Conservation (phyloP, 2,113 vertebrate species). For the Cynocephalus volans region DNA sequence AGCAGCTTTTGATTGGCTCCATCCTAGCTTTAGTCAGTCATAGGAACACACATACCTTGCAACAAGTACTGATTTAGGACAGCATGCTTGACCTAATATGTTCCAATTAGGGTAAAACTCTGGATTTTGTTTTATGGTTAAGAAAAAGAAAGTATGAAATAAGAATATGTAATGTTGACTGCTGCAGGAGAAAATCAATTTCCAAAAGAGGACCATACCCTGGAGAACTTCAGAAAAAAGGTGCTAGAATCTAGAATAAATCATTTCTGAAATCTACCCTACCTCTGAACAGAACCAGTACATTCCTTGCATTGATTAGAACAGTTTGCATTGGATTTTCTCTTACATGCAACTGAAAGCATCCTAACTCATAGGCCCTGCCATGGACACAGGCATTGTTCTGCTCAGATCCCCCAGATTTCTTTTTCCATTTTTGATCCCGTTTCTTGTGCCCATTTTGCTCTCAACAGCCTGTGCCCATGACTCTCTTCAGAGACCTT, state of each 20-base stretch:
- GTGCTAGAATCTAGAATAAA: not conserved
- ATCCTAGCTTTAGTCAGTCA: not conserved
- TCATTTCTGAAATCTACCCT: not conserved
- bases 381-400: not conserved
- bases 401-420: not conserved
- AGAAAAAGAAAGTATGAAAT: not conserved
- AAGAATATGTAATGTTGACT: not conserved
- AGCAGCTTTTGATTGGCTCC: not conserved
- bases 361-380: not conserved
- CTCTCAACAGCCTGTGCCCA: not conserved
- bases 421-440: not conserved
- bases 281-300: not conserved
- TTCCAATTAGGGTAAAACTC: not conserved
- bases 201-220: not conserved
- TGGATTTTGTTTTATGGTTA: not conserved
- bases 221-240: not conserved
- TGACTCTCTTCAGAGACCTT: not conserved
- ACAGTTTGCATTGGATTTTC: not conserved
- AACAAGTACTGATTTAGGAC: not conserved
- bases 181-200: not conserved
- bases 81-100: not conserved
- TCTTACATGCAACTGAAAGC: not conserved
- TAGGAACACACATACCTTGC: not conserved
- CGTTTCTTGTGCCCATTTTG: not conserved
- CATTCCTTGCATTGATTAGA: not conserved